phyloP scores from a whole-genome alignment of 2,113 vertebrate species.

The Chroicocephalus ridibundus region DNA sequence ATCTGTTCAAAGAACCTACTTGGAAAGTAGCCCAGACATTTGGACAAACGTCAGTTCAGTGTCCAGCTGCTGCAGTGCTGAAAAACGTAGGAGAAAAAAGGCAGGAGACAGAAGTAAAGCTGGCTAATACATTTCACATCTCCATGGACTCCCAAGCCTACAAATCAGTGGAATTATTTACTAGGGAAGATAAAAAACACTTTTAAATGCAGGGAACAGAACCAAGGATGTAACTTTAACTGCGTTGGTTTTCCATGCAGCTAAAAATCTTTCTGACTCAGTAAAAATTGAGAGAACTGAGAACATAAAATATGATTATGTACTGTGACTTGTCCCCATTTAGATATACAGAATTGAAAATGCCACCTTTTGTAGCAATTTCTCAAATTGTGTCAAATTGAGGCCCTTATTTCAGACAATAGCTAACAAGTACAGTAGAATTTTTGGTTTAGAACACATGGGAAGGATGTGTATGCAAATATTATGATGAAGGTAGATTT shows the following conservation, averaged over 20 bases:
- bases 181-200: background rate
- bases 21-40: conserved; percentile 27
- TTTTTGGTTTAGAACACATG: background rate
- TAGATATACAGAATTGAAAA: background rate
- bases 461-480: background rate
- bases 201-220: background rate
- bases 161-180: background rate
- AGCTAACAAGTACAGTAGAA: background rate
- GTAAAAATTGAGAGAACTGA: background rate
- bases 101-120: background rate
- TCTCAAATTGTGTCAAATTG: background rate
- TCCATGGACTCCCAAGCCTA: background rate
- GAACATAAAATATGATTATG: background rate
- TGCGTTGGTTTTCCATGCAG: background rate
- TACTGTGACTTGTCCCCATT: background rate
- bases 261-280: background rate
- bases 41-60: background rate
- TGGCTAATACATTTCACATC: background rate
- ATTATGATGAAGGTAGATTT: background rate
- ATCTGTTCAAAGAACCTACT: conserved; percentile 36
- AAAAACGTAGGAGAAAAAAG: background rate
- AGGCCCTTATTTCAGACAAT: background rate
- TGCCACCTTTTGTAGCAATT: background rate
- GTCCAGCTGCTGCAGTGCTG: background rate
- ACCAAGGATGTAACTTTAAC: background rate